A percentile compares a stretch with the other conserved stretches of the same genome.
phyloP scores from a whole-genome alignment of 2,797 vertebrate species.

The Serranus cabrilla region DNA sequence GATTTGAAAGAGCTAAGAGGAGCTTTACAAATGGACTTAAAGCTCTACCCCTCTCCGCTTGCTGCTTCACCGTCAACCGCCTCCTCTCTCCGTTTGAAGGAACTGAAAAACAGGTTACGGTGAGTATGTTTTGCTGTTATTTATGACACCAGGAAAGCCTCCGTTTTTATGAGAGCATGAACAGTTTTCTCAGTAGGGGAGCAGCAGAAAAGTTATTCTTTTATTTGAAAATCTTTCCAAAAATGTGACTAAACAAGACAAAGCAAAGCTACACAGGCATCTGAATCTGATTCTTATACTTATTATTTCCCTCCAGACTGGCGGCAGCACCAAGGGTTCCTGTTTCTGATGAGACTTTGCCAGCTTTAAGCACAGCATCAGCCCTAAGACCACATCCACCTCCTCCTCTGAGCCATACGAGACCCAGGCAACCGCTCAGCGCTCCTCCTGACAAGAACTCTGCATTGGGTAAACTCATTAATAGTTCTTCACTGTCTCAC shows the following conservation, averaged over 20 bases:
- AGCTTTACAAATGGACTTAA: conserved; percentile 71
- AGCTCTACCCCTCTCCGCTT: conserved; percentile 45
- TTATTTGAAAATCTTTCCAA: not conserved
- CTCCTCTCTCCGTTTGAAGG: conserved; percentile 7
- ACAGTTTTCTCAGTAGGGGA: not conserved
- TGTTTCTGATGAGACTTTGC: conserved; percentile 35
- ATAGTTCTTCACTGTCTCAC: conserved; percentile 2
- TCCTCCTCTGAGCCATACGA: conserved; percentile 20
- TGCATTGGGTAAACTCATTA: conserved; percentile 7
- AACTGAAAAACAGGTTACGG: conserved; percentile 50
- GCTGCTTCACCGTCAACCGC: conserved; percentile 3
- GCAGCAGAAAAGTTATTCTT: not conserved
- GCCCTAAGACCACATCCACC: conserved; percentile 42
- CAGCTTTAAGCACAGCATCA: conserved; percentile 13
- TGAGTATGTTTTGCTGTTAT: conserved; percentile 31
- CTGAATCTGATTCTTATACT: conserved; percentile 1
- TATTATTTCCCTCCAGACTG: conserved; percentile 36
- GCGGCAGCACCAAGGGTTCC: conserved; percentile 26
- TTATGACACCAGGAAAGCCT: not conserved
- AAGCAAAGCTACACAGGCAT: not conserved
- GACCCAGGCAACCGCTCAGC: conserved; percentile 49
- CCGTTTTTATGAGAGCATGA: not conserved
- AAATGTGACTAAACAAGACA: not conserved
- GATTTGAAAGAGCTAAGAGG: conserved; percentile 77
- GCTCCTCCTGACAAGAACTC: conserved; percentile 27